A percentile compares a stretch with the other conserved stretches of the same genome.
Evolutionary conservation across 2,797 vertebrate genomes (phyloP).

Genomic region (Hemibagrus guttatus): DNA sequence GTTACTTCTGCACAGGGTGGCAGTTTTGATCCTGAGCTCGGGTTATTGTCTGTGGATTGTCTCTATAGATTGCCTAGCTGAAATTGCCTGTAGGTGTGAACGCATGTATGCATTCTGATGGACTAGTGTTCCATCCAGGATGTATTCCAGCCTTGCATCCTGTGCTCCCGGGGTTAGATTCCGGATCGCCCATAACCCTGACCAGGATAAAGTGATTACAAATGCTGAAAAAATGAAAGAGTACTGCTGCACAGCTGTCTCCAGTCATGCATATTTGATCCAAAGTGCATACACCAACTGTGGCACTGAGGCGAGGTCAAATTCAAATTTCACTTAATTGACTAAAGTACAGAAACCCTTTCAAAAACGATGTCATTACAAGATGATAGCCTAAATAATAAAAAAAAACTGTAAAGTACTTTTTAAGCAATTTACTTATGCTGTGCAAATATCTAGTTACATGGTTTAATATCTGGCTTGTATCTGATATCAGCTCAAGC

Average conservation of each 20-base stretch:
- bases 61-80: background rate
- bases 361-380: background rate
- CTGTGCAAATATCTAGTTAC: background rate
- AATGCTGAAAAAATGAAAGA: background rate
- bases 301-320: background rate
- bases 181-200: background rate
- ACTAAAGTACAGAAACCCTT: background rate
- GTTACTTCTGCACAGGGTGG: background rate
- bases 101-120: background rate
- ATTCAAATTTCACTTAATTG: background rate
- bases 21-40: background rate
- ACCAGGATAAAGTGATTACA: background rate
- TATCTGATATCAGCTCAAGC: background rate
- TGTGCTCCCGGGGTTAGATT: background rate
- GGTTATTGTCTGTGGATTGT: too few species aligned
- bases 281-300: background rate
- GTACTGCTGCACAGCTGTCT: background rate
- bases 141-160: background rate
- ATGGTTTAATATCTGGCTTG: background rate
- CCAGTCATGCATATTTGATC: background rate
- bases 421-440: background rate
- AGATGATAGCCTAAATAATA: background rate
- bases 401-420: background rate
- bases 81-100: background rate
- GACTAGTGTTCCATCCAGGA: background rate